Evolutionary conservation across 1,140 invertebrate species (phyloP).

Genomic region (Choristoneura fumiferana): DNA sequence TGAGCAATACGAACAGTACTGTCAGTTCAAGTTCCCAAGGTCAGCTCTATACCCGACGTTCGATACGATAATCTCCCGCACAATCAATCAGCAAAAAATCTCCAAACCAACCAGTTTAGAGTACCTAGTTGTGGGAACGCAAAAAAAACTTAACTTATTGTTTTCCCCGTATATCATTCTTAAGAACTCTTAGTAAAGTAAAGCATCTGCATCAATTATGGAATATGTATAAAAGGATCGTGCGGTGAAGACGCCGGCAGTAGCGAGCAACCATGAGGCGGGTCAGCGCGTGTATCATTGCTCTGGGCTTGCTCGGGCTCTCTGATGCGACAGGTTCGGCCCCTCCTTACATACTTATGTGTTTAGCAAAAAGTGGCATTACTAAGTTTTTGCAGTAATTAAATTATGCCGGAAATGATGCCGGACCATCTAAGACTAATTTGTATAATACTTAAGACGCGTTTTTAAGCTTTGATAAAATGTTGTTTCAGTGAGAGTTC

Average conservation of each 20-base stretch:
- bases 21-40: conserved; percentile 11
- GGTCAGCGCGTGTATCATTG: conserved; percentile 37
- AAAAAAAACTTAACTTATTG: conserved; percentile 36
- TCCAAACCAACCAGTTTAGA: conserved; percentile 23
- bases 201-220: conserved; percentile 24
- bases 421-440: too few species aligned
- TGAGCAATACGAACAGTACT: too few species aligned
- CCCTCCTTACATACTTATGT: too few species aligned
- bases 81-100: background rate
- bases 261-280: conserved; percentile 40
- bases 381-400: too few species aligned
- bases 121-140: conserved; percentile 28
- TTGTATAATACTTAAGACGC: too few species aligned
- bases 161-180: conserved; percentile 36
- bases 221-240: conserved; percentile 60
- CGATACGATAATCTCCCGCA: background rate
- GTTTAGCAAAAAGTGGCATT: too few species aligned
- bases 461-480: too few species aligned
- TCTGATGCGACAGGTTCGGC: conserved; percentile 48
- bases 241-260: conserved; percentile 35
- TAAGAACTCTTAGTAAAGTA: conserved; percentile 22
- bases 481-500: background rate
- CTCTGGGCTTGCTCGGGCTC: conserved; percentile 46
- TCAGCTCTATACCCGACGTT: background rate
- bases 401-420: too few species aligned